phyloP scores from a whole-genome alignment of 1,140 invertebrate species.

The Heliconius hermathena region DNA sequence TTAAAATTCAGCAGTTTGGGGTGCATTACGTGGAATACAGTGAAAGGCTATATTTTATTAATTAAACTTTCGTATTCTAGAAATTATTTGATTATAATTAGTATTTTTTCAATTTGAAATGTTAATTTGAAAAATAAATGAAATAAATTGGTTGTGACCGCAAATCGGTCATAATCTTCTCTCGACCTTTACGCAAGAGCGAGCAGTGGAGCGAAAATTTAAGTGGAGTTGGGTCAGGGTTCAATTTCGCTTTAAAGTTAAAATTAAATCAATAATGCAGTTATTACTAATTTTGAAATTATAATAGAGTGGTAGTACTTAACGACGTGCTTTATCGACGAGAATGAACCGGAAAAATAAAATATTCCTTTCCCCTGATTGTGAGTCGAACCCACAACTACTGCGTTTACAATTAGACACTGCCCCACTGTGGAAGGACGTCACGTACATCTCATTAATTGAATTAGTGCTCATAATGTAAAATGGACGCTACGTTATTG shows the following conservation, averaged over 20 bases:
- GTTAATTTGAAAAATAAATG: conserved; percentile 20
- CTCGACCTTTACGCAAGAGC: conserved; percentile 26
- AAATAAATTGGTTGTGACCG: conserved; percentile 32
- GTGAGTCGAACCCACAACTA: background rate
- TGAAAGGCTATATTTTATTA: no score
- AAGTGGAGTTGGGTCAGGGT: conserved; percentile 27
- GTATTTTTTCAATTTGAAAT: background rate
- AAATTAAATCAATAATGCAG: background rate
- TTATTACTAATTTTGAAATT: background rate
- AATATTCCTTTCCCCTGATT: background rate
- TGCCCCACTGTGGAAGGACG: background rate
- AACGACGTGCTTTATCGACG: no score
- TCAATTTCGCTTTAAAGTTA: background rate
- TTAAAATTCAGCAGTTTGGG: no score
- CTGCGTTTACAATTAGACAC: background rate
- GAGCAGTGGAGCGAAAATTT: background rate
- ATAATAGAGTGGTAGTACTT: background rate
- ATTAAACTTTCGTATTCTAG: background rate
- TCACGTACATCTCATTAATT: background rate
- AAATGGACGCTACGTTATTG: conserved; percentile 23
- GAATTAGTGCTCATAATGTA: conserved; percentile 10
- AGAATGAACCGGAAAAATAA: background rate
- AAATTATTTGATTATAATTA: background rate
- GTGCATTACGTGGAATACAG: no score
- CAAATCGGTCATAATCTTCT: conserved; percentile 35